Base-by-base conservation (phyloP, 1,140 invertebrate genomes). In the Thaumetopoea pityocampa region DNA sequence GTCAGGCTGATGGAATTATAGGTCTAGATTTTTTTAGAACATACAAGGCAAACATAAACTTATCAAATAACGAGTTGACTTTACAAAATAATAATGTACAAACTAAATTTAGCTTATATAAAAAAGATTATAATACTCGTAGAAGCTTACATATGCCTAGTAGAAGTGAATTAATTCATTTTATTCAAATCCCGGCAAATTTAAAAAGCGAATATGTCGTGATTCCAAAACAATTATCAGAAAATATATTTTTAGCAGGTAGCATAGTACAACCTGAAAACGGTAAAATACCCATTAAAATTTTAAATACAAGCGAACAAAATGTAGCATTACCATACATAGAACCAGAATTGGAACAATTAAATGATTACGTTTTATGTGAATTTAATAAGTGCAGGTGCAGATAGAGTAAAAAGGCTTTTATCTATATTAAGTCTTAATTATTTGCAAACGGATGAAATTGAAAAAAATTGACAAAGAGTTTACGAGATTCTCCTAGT, bases 11-110 rank as follows among this genome's bases (percentile, higher is more conserved):
- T n/a, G 43, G 37, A 12, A 33, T 47, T 36, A 17, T 46, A 17
- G 50, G 50, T 3, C 16, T 32, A 43, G 43, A 47, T 24, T 52
- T 47, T 52, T 29, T 43, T 4, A 20, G 6, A 9, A 43, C 24
- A 15, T 52, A 19, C 28, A 30, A 26, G 7, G 26, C 29, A 18
- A 34, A 28, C 5, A 35, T 54, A 37, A 29, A 48, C 19, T 48
- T 30, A n/a, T n/a, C n/a, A n/a, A 11, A 26, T 0, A 9, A 5
- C 5, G 3, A 9, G 29, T 15, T 15, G 23, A 0, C 9, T 42
- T 27, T 51, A 14, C 26, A 22, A 5, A 14, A 40, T n/a, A n/a
- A 20, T 30, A 30, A 28, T n/a, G 34, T 29, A 2, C 4, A 10
- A 20, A 16, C n/a, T 10, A 18, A 18, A 24, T 7, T 17, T 6